Evolutionary conservation across 2,888 invertebrate species (phyloP), one percentile per base, ranked within the genome.

Genomic region (Campoplex nolae): DNA sequence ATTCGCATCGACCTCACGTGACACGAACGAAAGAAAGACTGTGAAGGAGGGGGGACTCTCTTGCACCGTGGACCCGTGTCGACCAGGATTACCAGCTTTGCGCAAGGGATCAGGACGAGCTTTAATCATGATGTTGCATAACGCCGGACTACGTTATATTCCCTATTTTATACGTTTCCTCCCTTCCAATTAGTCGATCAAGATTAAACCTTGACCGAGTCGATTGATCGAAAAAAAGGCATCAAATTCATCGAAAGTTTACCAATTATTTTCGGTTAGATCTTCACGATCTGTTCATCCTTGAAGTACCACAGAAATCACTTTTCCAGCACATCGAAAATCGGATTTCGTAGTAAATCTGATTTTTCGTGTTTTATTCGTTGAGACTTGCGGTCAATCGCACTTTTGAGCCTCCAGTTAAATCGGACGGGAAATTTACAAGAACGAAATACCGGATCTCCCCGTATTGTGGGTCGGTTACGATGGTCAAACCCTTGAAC

Each of bases 11-110:
- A 67, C 88, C 87, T 89, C 90, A 91, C 79, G 68, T 73, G 82
- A 68, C 54, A 80, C 38, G 79, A 67, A 83, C 70, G 87, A 79
- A 35, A 79, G 74, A 18, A 32, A 67, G n/a, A n/a, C 18, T 16
- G 38, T 23, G 3, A 51, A 38, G 62, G 75, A n/a, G n/a, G 85
- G 51, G 23, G 23, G 23, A 23, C 23, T 23, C 51, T 74, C 70
- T 79, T 71, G 89, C 62, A 78, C 80, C 89, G 89, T 90, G 88
- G 91, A 93, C 93, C 92, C 91, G 90, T 91, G 92, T 93, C 92
- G 91, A 89, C 84, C 89, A 88, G 91, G 92, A 93, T 93, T 92
- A 92, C 90, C 89, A 89, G 90, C 88, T 89, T 89, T 90, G 90
- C 86, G 85, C 58, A 75, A 74, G 58, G 88, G 88, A 79, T 83